These are phyloP conservation scores for Chesias legatella DNA, from an alignment of 2,888 invertebrate species.

Conservation along the genomic window DNA sequence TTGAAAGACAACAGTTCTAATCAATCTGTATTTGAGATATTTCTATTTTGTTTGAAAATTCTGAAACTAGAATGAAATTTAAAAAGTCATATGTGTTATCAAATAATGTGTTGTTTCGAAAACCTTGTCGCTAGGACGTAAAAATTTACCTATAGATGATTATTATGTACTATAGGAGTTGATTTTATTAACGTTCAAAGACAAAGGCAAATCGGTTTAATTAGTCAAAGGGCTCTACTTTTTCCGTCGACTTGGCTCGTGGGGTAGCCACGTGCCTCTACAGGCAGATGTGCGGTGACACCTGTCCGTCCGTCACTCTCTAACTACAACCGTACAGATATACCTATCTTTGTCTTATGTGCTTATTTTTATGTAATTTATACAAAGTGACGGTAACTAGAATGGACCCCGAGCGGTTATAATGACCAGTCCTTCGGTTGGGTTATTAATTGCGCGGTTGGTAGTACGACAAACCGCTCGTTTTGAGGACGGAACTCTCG, in stretches of 20 bases:
- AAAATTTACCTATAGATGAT: too few relatives aligned
- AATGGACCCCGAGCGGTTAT: constrained; percentile 71
- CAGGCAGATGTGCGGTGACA: constrained; percentile 76
- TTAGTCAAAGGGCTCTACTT: constrained; percentile 54
- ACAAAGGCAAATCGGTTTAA: constrained; percentile 35
- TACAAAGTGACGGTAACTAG: constrained; percentile 78
- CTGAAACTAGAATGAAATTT: too few relatives aligned
- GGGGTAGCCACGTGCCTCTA: constrained; percentile 76
- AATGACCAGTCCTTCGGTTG: constrained; percentile 60
- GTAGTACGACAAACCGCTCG: constrained; percentile 8
- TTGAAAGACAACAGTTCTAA: too few relatives aligned
- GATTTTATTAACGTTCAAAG: not conserved
- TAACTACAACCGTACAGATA: constrained; percentile 47
- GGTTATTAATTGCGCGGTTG: constrained; percentile 51
- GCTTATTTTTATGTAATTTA: constrained; percentile 80
- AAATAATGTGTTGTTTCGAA: too few relatives aligned
- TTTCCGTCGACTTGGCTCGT: constrained; percentile 58
- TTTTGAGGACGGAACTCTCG: not conserved
- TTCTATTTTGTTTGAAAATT: too few relatives aligned
- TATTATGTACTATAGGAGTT: not conserved
- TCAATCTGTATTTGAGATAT: too few relatives aligned
- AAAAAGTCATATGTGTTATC: too few relatives aligned
- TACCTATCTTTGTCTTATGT: constrained; percentile 59
- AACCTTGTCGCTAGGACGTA: too few relatives aligned
- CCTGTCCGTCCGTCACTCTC: constrained; percentile 74